Conservation (phyloP, 2,113 vertebrate species). For the Leucopternis melanops region DNA sequence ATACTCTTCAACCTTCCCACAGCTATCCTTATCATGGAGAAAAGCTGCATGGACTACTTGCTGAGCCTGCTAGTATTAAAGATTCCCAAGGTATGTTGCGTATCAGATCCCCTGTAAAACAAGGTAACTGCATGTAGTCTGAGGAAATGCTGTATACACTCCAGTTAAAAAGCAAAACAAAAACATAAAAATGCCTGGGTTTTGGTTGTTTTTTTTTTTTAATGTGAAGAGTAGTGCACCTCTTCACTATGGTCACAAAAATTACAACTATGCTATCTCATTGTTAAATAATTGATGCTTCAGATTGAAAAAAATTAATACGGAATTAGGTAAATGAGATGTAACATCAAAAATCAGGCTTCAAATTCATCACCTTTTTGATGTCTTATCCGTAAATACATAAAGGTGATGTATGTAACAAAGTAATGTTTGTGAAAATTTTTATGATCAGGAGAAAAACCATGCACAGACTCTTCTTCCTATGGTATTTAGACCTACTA, state of each 20-base stretch:
- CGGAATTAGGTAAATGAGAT: neutral
- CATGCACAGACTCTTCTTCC: neutral
- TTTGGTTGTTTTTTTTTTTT: neutral
- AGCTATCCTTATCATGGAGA: slow-evolving; percentile 8
- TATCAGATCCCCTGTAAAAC: neutral
- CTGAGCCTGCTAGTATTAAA: slow-evolving; percentile 11
- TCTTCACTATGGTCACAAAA: neutral
- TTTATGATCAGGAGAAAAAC: neutral
- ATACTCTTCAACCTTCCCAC: slow-evolving; percentile 26
- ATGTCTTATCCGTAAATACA: neutral
- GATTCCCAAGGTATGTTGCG: neutral
- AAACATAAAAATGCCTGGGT: neutral
- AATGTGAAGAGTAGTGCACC: neutral
- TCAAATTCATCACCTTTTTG: neutral
- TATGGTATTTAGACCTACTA: neutral
- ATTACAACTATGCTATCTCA: neutral
- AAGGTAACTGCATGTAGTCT: neutral
- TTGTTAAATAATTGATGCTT: neutral
- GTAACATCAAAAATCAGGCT: neutral
- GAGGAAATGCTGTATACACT: neutral
- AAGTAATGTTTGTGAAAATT: neutral
- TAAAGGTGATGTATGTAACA: neutral
- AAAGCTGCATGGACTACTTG: neutral
- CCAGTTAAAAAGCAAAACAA: neutral
- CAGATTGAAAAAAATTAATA: neutral